These are phyloP conservation scores for Odontamblyopus lacepedii DNA, from an alignment of 2,797 vertebrate species.

Conservation along the genomic window DNA sequence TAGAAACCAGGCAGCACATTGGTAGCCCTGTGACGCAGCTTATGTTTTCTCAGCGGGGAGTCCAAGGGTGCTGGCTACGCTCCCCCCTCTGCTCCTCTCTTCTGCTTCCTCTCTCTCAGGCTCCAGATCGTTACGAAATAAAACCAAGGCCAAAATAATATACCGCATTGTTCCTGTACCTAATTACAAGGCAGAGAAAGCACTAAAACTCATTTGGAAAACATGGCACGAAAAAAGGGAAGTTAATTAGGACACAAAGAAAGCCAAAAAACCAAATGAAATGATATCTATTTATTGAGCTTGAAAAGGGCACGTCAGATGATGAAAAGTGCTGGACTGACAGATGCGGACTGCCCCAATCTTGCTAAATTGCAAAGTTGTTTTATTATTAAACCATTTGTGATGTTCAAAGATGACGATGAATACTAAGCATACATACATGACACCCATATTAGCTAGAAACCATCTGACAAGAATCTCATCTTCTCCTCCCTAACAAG, in stretches of 20 bases:
- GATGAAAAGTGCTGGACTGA: conserved; percentile 41
- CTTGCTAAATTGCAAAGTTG: conserved; percentile 35
- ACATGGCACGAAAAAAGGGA: conserved; percentile 69
- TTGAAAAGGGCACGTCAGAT: conserved; percentile 68
- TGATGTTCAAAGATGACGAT: conserved; percentile 51
- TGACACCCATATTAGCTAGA: conserved; percentile 57
- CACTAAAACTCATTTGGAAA: conserved; percentile 61
- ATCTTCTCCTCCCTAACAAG: conserved; percentile 71
- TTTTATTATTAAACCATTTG: conserved; percentile 28
- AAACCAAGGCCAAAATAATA: conserved; percentile 68
- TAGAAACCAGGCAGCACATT: conserved; percentile 70
- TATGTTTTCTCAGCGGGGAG: conserved; percentile 79
- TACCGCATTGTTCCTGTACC: conserved; percentile 68
- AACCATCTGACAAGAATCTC: conserved; percentile 66
- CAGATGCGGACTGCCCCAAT: conserved; percentile 44
- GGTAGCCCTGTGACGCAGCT: conserved; percentile 74
- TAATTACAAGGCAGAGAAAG: conserved; percentile 73
- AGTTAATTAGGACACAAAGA: conserved; percentile 69
- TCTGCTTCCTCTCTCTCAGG: conserved; percentile 23
- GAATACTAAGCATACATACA: conserved; percentile 61
- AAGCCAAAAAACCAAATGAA: conserved; percentile 50
- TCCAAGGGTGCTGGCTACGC: conserved; percentile 66
- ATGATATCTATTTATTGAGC: conserved; percentile 59
- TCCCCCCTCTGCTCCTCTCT: conserved; percentile 35
- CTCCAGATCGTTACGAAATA: conserved; percentile 55